Evolutionary conservation across 2,113 vertebrate species (phyloP).

Genomic region (Gymnogyps californianus): DNA sequence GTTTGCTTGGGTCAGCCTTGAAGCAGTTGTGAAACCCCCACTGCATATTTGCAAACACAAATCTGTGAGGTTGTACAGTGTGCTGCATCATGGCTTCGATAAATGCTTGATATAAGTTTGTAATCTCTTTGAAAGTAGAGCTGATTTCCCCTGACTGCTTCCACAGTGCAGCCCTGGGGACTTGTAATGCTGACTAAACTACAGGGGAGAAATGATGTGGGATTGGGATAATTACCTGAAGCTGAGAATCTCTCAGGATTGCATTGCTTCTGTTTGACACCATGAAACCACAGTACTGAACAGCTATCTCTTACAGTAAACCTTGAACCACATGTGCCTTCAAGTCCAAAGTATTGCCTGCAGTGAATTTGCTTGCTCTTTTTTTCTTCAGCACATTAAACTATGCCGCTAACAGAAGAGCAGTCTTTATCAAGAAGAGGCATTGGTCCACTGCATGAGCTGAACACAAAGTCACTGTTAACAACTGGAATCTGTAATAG

Average conservation of each 20-base stretch:
- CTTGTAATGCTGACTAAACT: neutral
- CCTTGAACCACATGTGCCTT: neutral
- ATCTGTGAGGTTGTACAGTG: too few relatives aligned
- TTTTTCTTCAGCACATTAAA: neutral
- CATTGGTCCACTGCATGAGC: neutral
- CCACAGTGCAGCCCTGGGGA: neutral
- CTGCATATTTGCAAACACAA: rapidly evolving
- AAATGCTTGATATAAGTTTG: neutral
- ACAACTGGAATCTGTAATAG: neutral
- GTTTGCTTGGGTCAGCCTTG: neutral
- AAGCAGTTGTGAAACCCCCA: neutral
- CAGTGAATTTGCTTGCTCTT: neutral
- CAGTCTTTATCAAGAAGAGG: neutral
- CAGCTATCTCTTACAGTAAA: neutral
- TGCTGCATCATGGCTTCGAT: neutral
- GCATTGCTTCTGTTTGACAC: neutral
- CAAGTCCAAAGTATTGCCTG: neutral
- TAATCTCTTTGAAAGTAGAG: neutral
- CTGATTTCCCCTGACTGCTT: neutral
- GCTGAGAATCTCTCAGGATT: neutral
- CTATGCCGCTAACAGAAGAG: neutral
- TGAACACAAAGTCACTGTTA: neutral
- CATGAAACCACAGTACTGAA: neutral
- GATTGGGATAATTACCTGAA: neutral
- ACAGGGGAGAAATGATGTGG: neutral